Base-by-base conservation (phyloP, 35 echinoderm and acorn worm species). In the Apostichopus parvimensis region DNA sequence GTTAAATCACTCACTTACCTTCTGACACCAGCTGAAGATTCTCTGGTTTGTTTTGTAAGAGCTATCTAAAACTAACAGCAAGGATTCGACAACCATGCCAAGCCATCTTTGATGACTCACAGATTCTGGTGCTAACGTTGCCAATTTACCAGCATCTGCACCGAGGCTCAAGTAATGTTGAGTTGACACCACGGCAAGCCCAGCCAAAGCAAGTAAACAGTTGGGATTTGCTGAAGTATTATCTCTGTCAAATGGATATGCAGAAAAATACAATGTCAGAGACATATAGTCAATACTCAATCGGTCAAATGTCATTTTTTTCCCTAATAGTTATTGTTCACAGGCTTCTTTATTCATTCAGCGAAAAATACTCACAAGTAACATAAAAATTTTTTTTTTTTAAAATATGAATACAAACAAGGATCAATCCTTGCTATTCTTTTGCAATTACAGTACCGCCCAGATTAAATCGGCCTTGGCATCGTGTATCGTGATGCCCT, bases 1-100 rank as follows among this genome's bases (percentile, higher is more conserved):
- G 34, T 45, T 4, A 45, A 45, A 45, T 45, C 34, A 45, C 34
- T 22, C 15, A 77, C 88, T 90, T 14, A 90, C 88, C 26, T 57
- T 54, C 66, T 92, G 91, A 87, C 80, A 92, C 91, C 91, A 92
- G 12, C 81, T 28, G 52, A 92, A 92, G 5, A 92, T 24, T 77
- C 91, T 83, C 55, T 87, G 64, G 6, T 62, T 58, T 76, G 66
- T 11, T 77, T 53, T 57, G 18, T 92, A 87, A 3, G 66, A 78
- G 54, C 26, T 87, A 58, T 87, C 82, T 20, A 92, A 34, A 17
- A 92, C 53, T 54, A 55, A 23, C 53, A 92, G 15, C 45, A 92
- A 52, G 57, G 91, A 81, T 56, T 92, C 91, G 54, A 86, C 72
- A 15, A 92, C 91, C 8, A 57, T 86, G 4, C 14, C 10, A 5